A percentile compares a stretch with the other conserved stretches of the same genome.
Evolutionary conservation across 35 echinoderm and acorn worm genomes (phyloP).

Genomic region (Ptychodera flava): DNA sequence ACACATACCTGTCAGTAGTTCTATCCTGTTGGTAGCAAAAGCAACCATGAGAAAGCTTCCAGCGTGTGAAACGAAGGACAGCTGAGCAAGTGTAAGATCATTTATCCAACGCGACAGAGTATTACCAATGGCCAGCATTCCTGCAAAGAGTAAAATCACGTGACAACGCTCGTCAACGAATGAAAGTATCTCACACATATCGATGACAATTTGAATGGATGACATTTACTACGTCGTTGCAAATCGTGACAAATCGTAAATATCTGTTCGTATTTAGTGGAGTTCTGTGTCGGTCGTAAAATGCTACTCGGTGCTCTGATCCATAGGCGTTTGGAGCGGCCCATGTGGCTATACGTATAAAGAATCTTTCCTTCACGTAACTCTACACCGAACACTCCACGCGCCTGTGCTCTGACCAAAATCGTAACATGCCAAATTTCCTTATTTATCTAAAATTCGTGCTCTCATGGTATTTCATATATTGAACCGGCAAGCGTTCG

Average conservation of each 20-base stretch:
- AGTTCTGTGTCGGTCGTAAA: not conserved
- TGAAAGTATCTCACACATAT: no score
- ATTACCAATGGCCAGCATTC: not conserved
- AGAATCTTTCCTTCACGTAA: no score
- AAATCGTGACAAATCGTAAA: not conserved
- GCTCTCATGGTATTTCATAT: no score
- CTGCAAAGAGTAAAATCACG: not conserved
- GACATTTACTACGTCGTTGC: not conserved
- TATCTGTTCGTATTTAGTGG: not conserved
- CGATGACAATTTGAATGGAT: no score
- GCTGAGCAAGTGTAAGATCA: not conserved
- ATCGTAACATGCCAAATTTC: no score
- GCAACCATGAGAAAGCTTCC: not conserved
- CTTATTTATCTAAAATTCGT: no score
- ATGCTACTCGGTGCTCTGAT: not conserved
- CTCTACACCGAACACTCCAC: no score
- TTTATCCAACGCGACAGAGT: not conserved
- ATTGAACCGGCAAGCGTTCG: no score
- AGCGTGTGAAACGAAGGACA: not conserved
- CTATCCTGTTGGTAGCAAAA: not conserved
- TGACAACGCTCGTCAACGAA: no score
- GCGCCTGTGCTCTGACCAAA: no score
- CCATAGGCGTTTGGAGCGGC: no score
- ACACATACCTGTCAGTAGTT: not conserved
- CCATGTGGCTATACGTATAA: no score